These are phyloP conservation scores for Lycophotia porphyrea DNA, from an alignment of 2,888 invertebrate genomes.

Conservation along the genomic window DNA sequence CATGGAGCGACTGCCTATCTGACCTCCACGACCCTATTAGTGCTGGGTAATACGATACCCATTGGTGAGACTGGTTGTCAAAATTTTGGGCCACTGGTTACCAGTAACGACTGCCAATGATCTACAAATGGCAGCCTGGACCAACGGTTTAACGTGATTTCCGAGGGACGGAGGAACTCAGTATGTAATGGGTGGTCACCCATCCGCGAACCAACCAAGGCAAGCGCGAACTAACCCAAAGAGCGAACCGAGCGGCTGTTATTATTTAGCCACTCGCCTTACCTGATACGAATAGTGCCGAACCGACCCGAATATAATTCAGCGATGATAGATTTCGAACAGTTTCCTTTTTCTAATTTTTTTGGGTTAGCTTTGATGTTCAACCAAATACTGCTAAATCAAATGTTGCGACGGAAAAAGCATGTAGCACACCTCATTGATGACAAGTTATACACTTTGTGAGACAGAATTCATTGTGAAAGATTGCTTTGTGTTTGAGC, in stretches of 20 bases:
- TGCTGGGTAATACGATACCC: too few relatives aligned
- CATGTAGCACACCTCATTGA: not conserved
- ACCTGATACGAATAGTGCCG: not conserved
- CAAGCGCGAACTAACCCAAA: not conserved
- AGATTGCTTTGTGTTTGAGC: conserved; percentile 28
- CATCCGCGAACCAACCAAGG: not conserved
- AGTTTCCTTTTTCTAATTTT: not conserved
- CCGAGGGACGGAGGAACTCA: not conserved
- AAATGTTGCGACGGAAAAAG: not conserved
- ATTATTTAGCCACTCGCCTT: not conserved
- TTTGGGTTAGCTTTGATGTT: not conserved
- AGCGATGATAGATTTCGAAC: not conserved
- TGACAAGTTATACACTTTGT: conserved; percentile 24
- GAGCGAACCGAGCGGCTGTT: not conserved
- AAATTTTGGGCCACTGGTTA: too few relatives aligned
- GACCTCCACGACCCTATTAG: too few relatives aligned
- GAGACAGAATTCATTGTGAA: conserved; percentile 24
- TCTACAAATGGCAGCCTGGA: not conserved
- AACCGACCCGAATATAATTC: too few relatives aligned
- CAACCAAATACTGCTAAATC: not conserved
- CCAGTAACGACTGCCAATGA: not conserved
- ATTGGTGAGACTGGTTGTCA: too few relatives aligned
- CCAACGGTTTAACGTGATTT: not conserved
- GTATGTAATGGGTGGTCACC: not conserved
- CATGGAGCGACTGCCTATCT: too few relatives aligned